These are phyloP conservation scores for Pempheris klunzingeri DNA, from an alignment of 2,797 vertebrate genomes.

Conservation along the genomic window DNA sequence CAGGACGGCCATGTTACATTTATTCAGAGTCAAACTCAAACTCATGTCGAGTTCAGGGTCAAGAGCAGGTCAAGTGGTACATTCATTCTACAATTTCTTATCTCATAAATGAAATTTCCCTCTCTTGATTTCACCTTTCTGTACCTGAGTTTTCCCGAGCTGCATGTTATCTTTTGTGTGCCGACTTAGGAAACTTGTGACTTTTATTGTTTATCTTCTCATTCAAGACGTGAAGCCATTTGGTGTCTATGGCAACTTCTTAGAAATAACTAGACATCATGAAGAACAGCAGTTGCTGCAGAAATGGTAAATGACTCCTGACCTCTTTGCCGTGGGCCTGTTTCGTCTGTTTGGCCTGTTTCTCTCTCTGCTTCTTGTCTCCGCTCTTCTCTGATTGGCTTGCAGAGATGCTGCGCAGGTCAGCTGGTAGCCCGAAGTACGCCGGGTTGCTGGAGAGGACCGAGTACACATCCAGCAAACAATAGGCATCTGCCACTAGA, in stretches of 20 bases:
- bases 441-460: slow-evolving; percentile 80
- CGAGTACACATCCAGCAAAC: slow-evolving; percentile 89
- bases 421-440: slow-evolving; percentile 79
- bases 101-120: neutral
- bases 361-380: slow-evolving; percentile 71
- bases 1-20: neutral
- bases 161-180: neutral
- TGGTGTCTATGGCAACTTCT: neutral
- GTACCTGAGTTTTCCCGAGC: neutral
- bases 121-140: neutral
- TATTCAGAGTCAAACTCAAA: slow-evolving; percentile 3
- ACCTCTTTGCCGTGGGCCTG: slow-evolving; percentile 56
- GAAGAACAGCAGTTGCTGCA: neutral
- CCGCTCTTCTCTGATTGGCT: slow-evolving; percentile 50
- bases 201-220: neutral
- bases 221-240: neutral
- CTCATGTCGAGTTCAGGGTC: slow-evolving; percentile 8
- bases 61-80: slow-evolving; percentile 7
- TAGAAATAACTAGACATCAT: slow-evolving; percentile 10
- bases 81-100: neutral
- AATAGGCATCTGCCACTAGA: slow-evolving; percentile 89
- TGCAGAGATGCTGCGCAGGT: slow-evolving; percentile 70
- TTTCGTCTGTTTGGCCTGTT: slow-evolving; percentile 65
- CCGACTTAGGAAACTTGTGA: neutral
- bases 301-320: slow-evolving; percentile 32